Evolutionary conservation across 2,888 invertebrate species (phyloP).

Genomic region (Agrochola lota): DNA sequence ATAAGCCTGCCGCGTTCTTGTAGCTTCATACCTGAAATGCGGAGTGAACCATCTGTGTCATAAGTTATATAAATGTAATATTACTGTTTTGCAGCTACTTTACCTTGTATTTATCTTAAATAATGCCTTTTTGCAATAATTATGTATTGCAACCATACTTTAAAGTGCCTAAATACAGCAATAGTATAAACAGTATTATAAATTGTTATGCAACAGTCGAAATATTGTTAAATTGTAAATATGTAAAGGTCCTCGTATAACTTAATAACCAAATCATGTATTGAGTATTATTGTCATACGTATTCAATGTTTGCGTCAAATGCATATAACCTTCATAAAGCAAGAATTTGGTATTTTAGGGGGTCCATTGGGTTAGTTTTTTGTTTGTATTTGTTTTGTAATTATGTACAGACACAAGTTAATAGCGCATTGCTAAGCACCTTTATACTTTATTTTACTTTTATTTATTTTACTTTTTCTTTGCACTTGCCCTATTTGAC

Average conservation of each 20-base stretch:
- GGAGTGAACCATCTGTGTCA: background rate
- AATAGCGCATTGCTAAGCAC: slow-evolving; percentile 39
- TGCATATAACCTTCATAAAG: background rate
- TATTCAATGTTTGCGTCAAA: slow-evolving; percentile 20
- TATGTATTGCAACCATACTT: slow-evolving; percentile 52
- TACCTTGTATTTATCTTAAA: slow-evolving; percentile 35
- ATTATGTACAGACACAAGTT: slow-evolving; percentile 48
- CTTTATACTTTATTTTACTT: slow-evolving; percentile 30
- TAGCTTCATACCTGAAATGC: too few species aligned
- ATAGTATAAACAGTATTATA: slow-evolving; percentile 65
- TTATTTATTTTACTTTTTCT: slow-evolving; percentile 20
- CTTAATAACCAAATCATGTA: slow-evolving; percentile 49
- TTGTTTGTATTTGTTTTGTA: slow-evolving; percentile 37
- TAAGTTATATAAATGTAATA: slow-evolving; percentile 13
- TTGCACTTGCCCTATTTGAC: slow-evolving; percentile 10
- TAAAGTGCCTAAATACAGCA: slow-evolving; percentile 67
- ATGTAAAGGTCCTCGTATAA: slow-evolving; percentile 44
- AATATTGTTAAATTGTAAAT: slow-evolving; percentile 57
- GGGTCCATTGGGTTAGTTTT: slow-evolving; percentile 12
- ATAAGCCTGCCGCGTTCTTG: too few species aligned
- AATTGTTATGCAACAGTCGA: slow-evolving; percentile 57
- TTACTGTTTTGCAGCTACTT: slow-evolving; percentile 39
- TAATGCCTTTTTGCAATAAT: slow-evolving; percentile 53
- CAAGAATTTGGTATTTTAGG: background rate
- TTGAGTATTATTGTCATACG: slow-evolving; percentile 51